Percentiles rank a stretch among this genome's conserved stretches.
phyloP scores from a whole-genome alignment of 2,888 invertebrate genomes.

The Eupithecia subumbrata region DNA sequence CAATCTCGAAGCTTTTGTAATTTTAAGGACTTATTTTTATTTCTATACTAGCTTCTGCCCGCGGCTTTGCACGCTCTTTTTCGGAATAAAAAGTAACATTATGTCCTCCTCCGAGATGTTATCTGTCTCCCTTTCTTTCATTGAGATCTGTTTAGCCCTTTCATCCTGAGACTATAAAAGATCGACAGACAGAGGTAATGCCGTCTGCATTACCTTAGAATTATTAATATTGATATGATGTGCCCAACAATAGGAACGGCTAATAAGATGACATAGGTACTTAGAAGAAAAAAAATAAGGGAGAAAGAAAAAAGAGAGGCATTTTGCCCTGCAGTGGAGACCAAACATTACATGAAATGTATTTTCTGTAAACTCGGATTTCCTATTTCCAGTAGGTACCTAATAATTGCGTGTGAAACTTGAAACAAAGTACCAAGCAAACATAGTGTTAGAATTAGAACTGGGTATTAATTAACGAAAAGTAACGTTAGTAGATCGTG shows the following conservation, averaged over 20 bases:
- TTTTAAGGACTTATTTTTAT: background rate
- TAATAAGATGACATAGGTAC: no score
- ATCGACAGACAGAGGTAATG: no score
- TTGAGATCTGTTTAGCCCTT: background rate
- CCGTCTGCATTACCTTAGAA: no score
- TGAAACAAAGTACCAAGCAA: conserved; percentile 56
- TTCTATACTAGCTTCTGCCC: background rate
- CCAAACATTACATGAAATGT: background rate
- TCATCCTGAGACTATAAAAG: background rate
- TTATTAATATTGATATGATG: no score
- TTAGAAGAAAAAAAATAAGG: no score
- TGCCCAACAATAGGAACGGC: no score
- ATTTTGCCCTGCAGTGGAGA: no score
- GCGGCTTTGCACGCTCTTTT: background rate
- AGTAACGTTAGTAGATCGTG: conserved; percentile 78
- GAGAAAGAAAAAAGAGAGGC: no score
- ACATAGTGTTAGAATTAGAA: conserved; percentile 62
- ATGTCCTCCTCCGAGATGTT: background rate
- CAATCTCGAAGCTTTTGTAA: background rate
- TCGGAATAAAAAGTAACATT: no score
- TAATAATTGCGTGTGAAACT: conserved; percentile 61
- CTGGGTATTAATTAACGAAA: conserved; percentile 79
- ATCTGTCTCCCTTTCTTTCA: background rate
- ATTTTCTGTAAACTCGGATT: background rate
- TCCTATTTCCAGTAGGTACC: background rate